These are phyloP conservation scores for Tenthredo livida DNA, from an alignment of 2,888 invertebrate genomes.

Conservation along the genomic window DNA sequence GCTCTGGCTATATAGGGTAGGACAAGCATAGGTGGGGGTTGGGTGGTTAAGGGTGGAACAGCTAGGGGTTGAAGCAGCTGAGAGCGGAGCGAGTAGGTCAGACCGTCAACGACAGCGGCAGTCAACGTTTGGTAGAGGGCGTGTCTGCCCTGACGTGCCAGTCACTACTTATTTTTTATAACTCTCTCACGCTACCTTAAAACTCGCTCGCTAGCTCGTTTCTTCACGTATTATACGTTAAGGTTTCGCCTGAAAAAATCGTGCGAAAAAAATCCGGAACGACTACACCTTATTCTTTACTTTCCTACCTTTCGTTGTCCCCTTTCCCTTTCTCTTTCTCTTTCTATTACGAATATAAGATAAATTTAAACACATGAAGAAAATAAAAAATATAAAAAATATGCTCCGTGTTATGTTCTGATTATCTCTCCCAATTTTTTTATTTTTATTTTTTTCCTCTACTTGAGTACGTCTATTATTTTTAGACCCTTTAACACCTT, in stretches of 20 bases:
- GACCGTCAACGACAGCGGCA: constrained; percentile 72
- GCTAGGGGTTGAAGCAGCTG: constrained; percentile 75
- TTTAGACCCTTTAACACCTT: background rate
- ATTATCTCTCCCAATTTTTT: background rate
- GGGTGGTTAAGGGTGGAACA: constrained; percentile 56
- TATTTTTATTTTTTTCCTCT: background rate
- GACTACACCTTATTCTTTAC: background rate
- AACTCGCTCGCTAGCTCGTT: constrained; percentile 26
- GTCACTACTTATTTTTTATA: constrained; percentile 49
- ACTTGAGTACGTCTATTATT: background rate
- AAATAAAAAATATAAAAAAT: background rate
- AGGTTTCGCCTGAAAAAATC: background rate
- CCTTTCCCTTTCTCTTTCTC: background rate
- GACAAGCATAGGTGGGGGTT: constrained; percentile 57
- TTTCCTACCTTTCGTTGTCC: background rate
- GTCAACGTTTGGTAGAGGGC: constrained; percentile 72
- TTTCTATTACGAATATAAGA: background rate
- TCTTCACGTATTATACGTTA: constrained; percentile 2
- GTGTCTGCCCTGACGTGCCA: constrained; percentile 54
- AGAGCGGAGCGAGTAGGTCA: constrained; percentile 76
- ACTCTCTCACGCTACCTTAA: constrained; percentile 39
- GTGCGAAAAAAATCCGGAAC: constrained; percentile 11
- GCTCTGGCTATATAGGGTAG: constrained; percentile 56
- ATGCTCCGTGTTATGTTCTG: background rate
- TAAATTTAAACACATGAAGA: background rate